Percentiles rank a stretch among this genome's conserved stretches.
These are phyloP conservation scores for Drosophila varians DNA, from an alignment of 1,140 invertebrate species.

Conservation along the genomic window DNA sequence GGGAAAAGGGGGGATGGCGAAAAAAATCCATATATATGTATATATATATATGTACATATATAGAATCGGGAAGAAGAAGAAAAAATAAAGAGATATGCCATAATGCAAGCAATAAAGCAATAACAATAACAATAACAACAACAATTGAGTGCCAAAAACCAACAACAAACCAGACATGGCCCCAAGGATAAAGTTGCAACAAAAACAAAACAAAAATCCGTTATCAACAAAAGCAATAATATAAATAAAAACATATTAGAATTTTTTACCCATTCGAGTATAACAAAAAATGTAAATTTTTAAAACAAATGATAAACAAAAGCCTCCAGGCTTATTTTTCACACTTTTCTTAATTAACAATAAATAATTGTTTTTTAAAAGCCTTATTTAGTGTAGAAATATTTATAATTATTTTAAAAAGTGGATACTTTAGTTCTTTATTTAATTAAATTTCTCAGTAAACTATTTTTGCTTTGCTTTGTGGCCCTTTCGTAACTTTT, in stretches of 20 bases:
- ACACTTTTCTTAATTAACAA: not conserved
- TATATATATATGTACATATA: not conserved
- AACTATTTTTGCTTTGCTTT: too few relatives aligned
- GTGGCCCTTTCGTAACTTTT: too few relatives aligned
- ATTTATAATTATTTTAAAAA: not conserved
- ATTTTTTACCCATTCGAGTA: not conserved
- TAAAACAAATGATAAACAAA: not conserved
- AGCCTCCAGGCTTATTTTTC: not conserved
- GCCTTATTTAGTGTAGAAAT: not conserved
- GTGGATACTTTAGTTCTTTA: too few relatives aligned
- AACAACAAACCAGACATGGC: conserved; percentile 51
- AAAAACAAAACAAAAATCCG: not conserved
- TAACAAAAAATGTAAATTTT: not conserved
- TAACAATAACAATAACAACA: not conserved
- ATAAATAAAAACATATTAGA: conserved; percentile 25
- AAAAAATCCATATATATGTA: conserved; percentile 18
- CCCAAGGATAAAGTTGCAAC: not conserved
- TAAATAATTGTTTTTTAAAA: too few relatives aligned
- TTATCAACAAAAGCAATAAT: conserved; percentile 19
- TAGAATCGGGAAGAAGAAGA: conserved; percentile 1
- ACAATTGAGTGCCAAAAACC: conserved; percentile 77
- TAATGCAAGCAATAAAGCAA: not conserved
- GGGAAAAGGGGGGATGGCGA: conserved; percentile 3
- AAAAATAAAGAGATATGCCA: conserved; percentile 5
- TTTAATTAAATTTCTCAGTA: too few relatives aligned